Percentiles rank a stretch among this genome's conserved stretches.
phyloP scores from a whole-genome alignment of 2,888 invertebrate species.

The Formica aserva region DNA sequence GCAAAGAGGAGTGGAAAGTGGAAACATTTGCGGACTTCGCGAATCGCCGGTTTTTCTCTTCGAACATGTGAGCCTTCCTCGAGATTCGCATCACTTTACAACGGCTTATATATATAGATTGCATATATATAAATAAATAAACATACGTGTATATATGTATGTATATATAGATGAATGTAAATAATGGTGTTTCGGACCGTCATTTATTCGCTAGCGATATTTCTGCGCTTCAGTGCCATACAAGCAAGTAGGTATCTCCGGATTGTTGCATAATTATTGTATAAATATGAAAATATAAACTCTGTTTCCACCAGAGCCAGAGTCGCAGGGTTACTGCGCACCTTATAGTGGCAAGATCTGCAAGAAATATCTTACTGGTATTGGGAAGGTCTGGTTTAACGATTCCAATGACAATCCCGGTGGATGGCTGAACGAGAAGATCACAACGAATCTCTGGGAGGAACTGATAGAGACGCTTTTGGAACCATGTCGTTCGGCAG shows the following conservation, averaged over 20 bases:
- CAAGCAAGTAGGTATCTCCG: slow-evolving; percentile 70
- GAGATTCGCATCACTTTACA: slow-evolving; percentile 34
- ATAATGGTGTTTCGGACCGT: slow-evolving; percentile 74
- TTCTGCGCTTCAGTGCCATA: slow-evolving; percentile 66
- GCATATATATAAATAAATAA: slow-evolving; percentile 13
- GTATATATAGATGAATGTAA: slow-evolving; percentile 60
- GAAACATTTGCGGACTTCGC: neutral
- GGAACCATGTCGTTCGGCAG: slow-evolving; percentile 94
- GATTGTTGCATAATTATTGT: neutral
- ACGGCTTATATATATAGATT: slow-evolving; percentile 12
- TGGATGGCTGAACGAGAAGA: slow-evolving; percentile 94
- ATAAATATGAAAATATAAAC: neutral
- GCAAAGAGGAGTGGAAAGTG: neutral
- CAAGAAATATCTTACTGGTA: slow-evolving; percentile 89
- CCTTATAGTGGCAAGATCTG: slow-evolving; percentile 95
- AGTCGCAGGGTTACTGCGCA: slow-evolving; percentile 91
- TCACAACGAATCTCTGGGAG: slow-evolving; percentile 93
- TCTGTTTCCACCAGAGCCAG: slow-evolving; percentile 61
- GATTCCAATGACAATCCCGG: slow-evolving; percentile 89
- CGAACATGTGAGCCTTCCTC: slow-evolving; percentile 69
- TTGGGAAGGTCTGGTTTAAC: slow-evolving; percentile 91
- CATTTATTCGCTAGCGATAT: slow-evolving; percentile 66
- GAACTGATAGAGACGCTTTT: slow-evolving; percentile 93
- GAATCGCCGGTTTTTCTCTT: slow-evolving; percentile 28
- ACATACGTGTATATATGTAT: slow-evolving; percentile 18